Percentiles rank a stretch among this genome's conserved stretches.
Evolutionary conservation across 2,797 vertebrate genomes (phyloP).

Genomic region (Syngnathus rostellatus): DNA sequence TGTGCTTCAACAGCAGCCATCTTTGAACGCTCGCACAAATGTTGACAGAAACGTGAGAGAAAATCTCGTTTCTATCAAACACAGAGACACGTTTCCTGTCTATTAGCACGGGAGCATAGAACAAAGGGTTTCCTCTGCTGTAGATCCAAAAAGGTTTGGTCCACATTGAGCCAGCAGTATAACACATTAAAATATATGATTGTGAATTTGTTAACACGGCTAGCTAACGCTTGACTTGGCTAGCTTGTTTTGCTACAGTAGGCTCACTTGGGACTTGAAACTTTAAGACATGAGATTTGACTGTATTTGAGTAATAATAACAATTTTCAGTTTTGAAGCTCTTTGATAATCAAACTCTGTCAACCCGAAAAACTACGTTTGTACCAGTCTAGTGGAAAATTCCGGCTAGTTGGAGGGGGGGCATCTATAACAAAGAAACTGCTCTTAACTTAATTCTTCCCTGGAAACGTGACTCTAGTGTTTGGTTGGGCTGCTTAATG

Average conservation of each 20-base stretch:
- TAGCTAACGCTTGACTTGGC: background rate
- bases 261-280: too few species aligned
- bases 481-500: background rate
- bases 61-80: constrained; percentile 44
- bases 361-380: too few species aligned
- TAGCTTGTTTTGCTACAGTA: too few species aligned
- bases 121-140: constrained; percentile 62
- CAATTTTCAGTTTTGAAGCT: too few species aligned
- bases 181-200: background rate
- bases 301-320: too few species aligned
- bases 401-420: too few species aligned
- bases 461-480: background rate
- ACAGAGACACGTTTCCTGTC: constrained; percentile 49
- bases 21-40: constrained; percentile 20
- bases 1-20: background rate
- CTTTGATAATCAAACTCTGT: too few species aligned
- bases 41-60: constrained; percentile 57
- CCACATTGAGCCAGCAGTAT: background rate
- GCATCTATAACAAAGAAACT: background rate
- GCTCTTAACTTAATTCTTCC: background rate
- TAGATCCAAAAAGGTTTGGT: background rate
- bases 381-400: background rate
- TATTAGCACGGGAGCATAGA: constrained; percentile 54
- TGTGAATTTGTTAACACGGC: background rate
- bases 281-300: too few species aligned